phyloP scores from a whole-genome alignment of 2,113 vertebrate species.

The Vanacampus margaritifer region DNA sequence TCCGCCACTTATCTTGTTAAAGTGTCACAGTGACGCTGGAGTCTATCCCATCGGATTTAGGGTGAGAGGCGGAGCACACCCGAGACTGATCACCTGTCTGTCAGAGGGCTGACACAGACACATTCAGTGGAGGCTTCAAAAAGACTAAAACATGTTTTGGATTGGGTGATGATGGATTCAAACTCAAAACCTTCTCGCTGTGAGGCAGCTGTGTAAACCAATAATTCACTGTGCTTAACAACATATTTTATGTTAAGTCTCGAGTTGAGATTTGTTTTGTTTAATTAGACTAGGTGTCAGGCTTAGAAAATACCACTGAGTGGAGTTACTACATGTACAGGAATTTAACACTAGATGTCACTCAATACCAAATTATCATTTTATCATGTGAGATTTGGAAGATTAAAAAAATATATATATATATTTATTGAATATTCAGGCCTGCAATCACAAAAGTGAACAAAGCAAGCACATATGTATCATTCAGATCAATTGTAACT shows the following conservation, averaged over 20 bases:
- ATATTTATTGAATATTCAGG: background rate
- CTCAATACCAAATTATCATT: background rate
- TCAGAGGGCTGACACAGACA: background rate
- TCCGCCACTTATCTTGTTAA: background rate
- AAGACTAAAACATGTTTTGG: background rate
- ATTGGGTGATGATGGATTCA: slow-evolving; percentile 21
- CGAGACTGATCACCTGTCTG: background rate
- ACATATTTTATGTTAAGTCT: background rate
- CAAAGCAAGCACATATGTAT: background rate
- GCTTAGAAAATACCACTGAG: background rate
- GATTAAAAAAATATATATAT: background rate
- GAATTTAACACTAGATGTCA: slow-evolving; percentile 7
- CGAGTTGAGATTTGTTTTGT: background rate
- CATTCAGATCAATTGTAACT: background rate
- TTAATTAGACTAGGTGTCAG: background rate
- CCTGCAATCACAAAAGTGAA: background rate
- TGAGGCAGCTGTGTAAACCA: slow-evolving; percentile 10
- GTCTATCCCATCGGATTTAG: background rate
- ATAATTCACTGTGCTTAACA: slow-evolving; percentile 11
- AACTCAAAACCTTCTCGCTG: background rate
- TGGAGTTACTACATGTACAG: background rate
- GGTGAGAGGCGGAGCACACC: background rate
- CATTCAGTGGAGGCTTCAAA: background rate
- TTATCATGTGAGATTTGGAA: background rate
- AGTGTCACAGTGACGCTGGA: background rate